Conservation (phyloP, 2,888 invertebrate species). For the Plagiodera versicolora region DNA sequence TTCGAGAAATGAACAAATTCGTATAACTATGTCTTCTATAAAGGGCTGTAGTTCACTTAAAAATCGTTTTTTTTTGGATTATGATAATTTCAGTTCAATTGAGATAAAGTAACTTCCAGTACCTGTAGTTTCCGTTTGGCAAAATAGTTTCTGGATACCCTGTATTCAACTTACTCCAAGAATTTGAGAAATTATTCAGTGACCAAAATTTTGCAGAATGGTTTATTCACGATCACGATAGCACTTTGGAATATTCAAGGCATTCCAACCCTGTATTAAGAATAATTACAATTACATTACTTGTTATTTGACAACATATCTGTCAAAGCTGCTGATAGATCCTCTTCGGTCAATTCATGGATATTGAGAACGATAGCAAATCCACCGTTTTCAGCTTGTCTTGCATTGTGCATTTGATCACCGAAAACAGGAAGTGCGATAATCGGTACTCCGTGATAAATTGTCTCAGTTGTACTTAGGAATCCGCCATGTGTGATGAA, state of each 20-base stretch:
- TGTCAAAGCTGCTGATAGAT: conserved; percentile 40
- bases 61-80: too few species aligned
- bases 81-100: too few species aligned
- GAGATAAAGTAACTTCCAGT: too few species aligned
- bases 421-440: conserved; percentile 59
- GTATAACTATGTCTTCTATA: too few species aligned
- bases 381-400: conserved; percentile 51
- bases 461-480: conserved; percentile 56
- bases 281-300: conserved; percentile 29
- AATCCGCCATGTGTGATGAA: conserved; percentile 59
- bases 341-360: conserved; percentile 47
- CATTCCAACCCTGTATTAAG: not conserved
- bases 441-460: conserved; percentile 57
- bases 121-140: too few species aligned
- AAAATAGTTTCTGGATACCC: too few species aligned
- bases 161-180: too few species aligned
- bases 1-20: too few species aligned
- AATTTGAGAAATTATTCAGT: too few species aligned
- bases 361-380: conserved; percentile 52
- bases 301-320: conserved; percentile 42
- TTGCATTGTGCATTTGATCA: conserved; percentile 59
- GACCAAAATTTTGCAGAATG: not conserved
- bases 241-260: not conserved
- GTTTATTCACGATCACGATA: not conserved
- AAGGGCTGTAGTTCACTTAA: too few species aligned